Base-by-base conservation (phyloP, 2,888 invertebrate species). In the Spicauda simplicius region DNA sequence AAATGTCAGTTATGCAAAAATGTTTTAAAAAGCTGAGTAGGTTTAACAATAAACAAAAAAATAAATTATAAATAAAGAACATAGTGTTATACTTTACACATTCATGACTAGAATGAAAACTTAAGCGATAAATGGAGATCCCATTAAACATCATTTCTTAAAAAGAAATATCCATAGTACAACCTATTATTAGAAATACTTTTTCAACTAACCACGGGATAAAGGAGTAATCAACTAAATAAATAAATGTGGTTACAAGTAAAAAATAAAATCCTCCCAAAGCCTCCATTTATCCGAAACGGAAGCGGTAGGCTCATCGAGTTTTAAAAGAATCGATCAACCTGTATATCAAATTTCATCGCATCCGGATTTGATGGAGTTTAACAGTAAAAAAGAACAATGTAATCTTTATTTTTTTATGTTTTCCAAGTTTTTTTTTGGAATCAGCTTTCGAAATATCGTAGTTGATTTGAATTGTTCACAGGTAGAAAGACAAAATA, bases 351-450 rank as follows among this genome's bases (percentile, higher is more conserved):
- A 66, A 65, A 72, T 79, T 80, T 77, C 80, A 72, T 63, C 74
- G 73, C 80, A 80, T 80, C 80, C 80, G 80, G 77, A 76, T 75
- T 74, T 74, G 74, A 75, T 73, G 77, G 68, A 72, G 71, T 71
- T 71, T 62, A 56, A 70, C 69, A 57, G 14, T 11, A 55, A 67
- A 64, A 52, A 48, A 66, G 12, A 57, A 52, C 53, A 16, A 20
- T 14, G 50, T 48, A 33, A 6, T 33, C 33, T 33, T 33, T 33
- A 6, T 33, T 33, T 33, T 33, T 33, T 33, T 33, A 33, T 33
- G 33, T 10, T 33, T 6, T 33, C 8, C 8, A 1, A 33, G 33
- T 33, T 33, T 3, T 30, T 30, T 33, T 33, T 33, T 33, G 33
- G 33, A 33, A 10, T 6, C 33, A 8, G 25, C 25, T 25, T 25